Evolutionary conservation across 2,113 vertebrate species (phyloP).

Genomic region (Corynorhinus townsendii): DNA sequence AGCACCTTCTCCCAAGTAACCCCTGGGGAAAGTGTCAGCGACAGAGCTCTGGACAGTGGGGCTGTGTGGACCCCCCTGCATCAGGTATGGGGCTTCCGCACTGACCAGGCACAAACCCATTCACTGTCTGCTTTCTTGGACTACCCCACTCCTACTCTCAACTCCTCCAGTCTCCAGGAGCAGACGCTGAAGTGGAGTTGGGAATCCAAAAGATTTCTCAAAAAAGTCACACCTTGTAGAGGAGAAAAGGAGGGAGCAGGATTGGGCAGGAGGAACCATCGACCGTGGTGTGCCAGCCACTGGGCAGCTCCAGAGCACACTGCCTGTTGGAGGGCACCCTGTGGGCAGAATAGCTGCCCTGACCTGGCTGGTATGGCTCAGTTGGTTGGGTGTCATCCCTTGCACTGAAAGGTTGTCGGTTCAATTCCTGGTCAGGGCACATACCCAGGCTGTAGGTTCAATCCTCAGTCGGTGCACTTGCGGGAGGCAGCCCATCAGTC

Average conservation of each 20-base stretch:
- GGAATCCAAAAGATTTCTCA: not conserved
- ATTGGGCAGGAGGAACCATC: not conserved
- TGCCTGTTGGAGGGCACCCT: fast-evolving
- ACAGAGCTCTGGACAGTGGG: not conserved
- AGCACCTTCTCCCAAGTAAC: not conserved
- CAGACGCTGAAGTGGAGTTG: not conserved
- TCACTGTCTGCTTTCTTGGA: not conserved
- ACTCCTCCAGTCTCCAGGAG: not conserved
- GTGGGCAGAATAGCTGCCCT: not conserved
- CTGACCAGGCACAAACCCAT: not conserved
- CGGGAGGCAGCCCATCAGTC: no score
- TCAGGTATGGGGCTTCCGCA: no score
- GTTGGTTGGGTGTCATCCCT: no score
- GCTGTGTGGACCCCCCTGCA: not conserved
- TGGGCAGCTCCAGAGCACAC: not conserved
- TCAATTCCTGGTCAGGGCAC: not conserved
- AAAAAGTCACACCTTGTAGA: not conserved
- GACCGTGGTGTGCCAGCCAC: not conserved
- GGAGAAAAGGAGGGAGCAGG: not conserved
- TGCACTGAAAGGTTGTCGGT: not conserved
- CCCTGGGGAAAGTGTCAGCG: no score
- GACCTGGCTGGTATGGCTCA: no score
- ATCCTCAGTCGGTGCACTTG: no score
- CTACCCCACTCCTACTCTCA: fast-evolving
- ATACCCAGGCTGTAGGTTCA: no score